Base-by-base conservation (phyloP, 2,797 vertebrate genomes). In the Pipistrellus pipistrellus region DNA sequence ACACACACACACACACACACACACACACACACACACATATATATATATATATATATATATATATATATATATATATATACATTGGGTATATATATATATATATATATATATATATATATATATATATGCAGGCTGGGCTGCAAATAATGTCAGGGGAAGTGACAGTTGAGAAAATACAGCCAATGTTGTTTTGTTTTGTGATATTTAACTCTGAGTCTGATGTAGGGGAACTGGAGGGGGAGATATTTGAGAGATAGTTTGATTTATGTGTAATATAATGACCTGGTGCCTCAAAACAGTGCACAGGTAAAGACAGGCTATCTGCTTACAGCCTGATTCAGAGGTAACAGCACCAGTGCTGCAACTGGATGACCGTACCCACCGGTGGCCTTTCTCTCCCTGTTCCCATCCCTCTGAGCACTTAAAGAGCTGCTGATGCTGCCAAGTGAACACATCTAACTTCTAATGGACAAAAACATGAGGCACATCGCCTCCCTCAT, bases 161-260 rank as follows among this genome's bases (percentile, higher is more conserved):
- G 86, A 53, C 3, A 62, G 57, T 78, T 35, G 35, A 88, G 38
- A 46, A 94, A 64, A 57, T 11, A 51, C 21, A 20, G 17, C 51
- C 66, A 12, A 7, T 8, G 5, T 18, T 62, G 8, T 59, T 87
- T 53, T 66, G 9, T 55, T 86, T 68, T 72, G 62, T 20, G 55
- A 51, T 44, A 25, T 59, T 80, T 38, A 66, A 51, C n/a, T 55
- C 53, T 18, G 32, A 83, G 64, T 15, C 15, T 57, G 41, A 13
- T n/a, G 59, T 25, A 0, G 46, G 11, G 2, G 3, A 48, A 30
- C 27, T 30, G 17, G 12, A 4, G 55, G 25, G 2, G 17, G 2
- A 75, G 38, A 21, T 46, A 46, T 2, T 25, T 48, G 44, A 71
- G 46, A 76, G 88, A 48, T 25, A 27, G 15, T 25, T 35, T 44